phyloP scores from a whole-genome alignment of 2,113 vertebrate genomes.

The Chionomys nivalis region DNA sequence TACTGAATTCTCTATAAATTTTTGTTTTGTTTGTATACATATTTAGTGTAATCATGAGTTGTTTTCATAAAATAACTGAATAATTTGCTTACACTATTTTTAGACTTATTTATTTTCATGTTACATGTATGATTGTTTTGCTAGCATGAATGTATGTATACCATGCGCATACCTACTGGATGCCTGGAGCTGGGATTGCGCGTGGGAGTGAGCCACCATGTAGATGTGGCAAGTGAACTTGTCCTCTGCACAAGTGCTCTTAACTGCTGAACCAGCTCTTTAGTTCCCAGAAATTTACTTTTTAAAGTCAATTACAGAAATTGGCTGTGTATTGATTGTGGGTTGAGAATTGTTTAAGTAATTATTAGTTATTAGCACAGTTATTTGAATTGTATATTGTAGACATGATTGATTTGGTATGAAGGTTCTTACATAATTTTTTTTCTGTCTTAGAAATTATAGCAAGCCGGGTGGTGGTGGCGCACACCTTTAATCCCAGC shows the following conservation, averaged over 20 bases:
- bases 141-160: not conserved
- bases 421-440: not conserved
- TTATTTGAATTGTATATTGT: not conserved
- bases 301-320: conserved; percentile 5
- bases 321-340: not conserved
- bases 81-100: conserved; percentile 3
- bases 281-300: not conserved
- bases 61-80: conserved; percentile 17
- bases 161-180: not conserved
- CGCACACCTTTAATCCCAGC: no score
- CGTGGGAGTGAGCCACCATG: not conserved
- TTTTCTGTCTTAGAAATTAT: not conserved
- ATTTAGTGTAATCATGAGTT: not conserved
- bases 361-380: not conserved
- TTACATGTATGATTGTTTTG: not conserved
- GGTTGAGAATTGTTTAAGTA: not conserved
- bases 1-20: not conserved
- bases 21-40: not conserved
- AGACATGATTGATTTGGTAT: not conserved
- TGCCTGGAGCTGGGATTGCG: not conserved
- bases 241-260: not conserved
- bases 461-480: no score
- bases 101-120: not conserved
- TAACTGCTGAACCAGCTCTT: not conserved
- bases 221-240: not conserved